Evolutionary conservation across 2,797 vertebrate species (phyloP).

Genomic region (Oceanodroma leucorhoa): DNA sequence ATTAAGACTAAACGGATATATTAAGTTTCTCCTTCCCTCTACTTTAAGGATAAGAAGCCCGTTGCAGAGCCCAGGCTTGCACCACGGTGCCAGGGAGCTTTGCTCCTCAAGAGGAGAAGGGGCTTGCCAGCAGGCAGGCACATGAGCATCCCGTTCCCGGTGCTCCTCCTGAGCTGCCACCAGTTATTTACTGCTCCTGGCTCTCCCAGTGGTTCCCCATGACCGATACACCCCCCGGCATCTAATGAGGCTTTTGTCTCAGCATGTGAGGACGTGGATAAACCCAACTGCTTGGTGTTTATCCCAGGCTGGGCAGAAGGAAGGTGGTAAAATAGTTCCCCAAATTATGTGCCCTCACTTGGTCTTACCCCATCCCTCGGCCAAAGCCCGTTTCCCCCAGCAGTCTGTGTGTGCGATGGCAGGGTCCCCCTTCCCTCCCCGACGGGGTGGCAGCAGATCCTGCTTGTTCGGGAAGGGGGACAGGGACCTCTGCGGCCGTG

Average conservation of each 20-base stretch:
- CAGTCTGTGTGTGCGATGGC: background rate
- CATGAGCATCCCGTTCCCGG: background rate
- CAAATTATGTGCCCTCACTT: background rate
- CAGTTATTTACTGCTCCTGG: background rate
- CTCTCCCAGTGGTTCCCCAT: background rate
- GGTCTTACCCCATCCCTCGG: background rate
- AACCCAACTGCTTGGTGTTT: background rate
- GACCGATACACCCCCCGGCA: background rate
- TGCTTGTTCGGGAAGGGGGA: background rate
- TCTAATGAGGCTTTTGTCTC: background rate
- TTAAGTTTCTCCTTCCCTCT: background rate
- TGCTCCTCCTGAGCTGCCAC: background rate
- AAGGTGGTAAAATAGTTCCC: background rate
- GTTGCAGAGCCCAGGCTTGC: background rate
- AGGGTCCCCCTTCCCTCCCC: background rate
- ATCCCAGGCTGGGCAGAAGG: background rate
- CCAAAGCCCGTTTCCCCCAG: background rate
- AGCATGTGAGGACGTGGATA: background rate
- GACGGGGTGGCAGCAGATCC: background rate
- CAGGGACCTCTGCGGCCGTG: background rate
- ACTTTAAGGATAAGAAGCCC: background rate
- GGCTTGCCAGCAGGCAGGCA: accelerated
- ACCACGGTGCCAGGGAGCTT: background rate
- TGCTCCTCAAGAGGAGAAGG: background rate
- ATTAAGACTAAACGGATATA: background rate